Base-by-base conservation (phyloP, 1,140 invertebrate genomes). In the Mizuhopecten yessoensis region DNA sequence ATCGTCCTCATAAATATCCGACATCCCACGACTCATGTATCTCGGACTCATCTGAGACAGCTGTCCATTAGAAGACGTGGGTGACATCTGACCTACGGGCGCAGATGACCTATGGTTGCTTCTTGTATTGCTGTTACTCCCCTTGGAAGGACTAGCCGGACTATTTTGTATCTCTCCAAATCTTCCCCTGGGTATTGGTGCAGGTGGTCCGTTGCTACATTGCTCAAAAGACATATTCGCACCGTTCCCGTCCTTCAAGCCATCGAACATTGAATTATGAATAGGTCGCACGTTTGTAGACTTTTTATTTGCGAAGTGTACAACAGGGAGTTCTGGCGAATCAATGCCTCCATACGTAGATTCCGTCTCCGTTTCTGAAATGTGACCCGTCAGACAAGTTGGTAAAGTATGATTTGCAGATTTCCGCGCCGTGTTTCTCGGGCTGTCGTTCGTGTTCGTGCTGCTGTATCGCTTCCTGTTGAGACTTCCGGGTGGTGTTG, bases 231-330 rank as follows among this genome's bases (percentile, higher is more conserved):
- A 87, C 33, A 23, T 42, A 86, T 90, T 90, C 2, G 88, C 87
- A 13, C 90, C 89, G 15, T 89, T 34, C 11, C 91, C 92, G 20
- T 90, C 49, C 89, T 95, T 94, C n/a, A 96, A 89, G 88, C 93
- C 93, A 88, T 96, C 95, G 93, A 96, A 96, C 45, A 96, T 92
- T 17, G 94, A 90, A 90, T 95, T 95, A 88, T 95, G 95, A 34
- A 94, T 86, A 10, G 91, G 92, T 87, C 92, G 86, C 11, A 89
- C 90, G 86, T 87, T 89, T 34, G 94, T 94, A 87, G 95, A 94
- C 90, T 96, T 96, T 29, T 94, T 86, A 92, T 96, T 96, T 88
- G 95, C 94, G 86, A 94, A 96, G 92, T 96, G 96, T 23, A 96
- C 94, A 23, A 94, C 93, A 11, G 95, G 96, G 11, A 96, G 93